Evolutionary conservation across 2,888 invertebrate genomes (phyloP), one percentile per base, ranked within the genome.

Genomic region (Tanytarsus gracilentus): DNA sequence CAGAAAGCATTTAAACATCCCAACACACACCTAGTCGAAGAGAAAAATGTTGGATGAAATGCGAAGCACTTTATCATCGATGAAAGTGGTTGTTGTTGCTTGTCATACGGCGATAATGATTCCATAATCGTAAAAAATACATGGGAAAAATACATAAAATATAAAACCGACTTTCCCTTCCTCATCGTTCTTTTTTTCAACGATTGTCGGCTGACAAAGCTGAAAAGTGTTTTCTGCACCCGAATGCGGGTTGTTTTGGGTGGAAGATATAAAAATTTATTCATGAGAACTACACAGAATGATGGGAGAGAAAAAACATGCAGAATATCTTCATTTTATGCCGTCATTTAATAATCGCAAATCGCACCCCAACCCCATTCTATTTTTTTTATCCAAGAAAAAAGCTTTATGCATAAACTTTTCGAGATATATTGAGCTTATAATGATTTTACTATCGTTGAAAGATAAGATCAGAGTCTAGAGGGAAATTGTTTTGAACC

Each of bases 41-140:
- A 39, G 11, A 36, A 36, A 5, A 36, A 36, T 16, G 16, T 14
- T 16, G 23, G 44, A 23, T 18, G 39, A 18, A 40, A 16, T 26
- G 49, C 25, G 25, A 49, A 49, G n/a, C 49, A 49, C 49, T 49
- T 49, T 49, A 49, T 49, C 49, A 49, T 49, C 49, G 49, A 49
- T 27, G 21, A 16, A 49, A 49, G 49, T 49, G 49, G 49, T 49
- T 49, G n/a, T n/a, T n/a, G n/a, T n/a, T n/a, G n/a, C n/a, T n/a
- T n/a, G 49, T 49, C 49, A 49, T 27, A 49, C n/a, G 44, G 49
- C 49, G 49, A 49, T 49, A 49, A 49, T 49, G 49, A 49, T 49
- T 49, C 27, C 26, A 27, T 49, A 44, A 44, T 44, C 44, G 44
- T 44, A 44, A 44, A 44, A 44, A 11, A 44, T 44, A 44, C 44